Evolutionary conservation across 2,113 vertebrate species (phyloP).

Genomic region (Corydoras sp.): DNA sequence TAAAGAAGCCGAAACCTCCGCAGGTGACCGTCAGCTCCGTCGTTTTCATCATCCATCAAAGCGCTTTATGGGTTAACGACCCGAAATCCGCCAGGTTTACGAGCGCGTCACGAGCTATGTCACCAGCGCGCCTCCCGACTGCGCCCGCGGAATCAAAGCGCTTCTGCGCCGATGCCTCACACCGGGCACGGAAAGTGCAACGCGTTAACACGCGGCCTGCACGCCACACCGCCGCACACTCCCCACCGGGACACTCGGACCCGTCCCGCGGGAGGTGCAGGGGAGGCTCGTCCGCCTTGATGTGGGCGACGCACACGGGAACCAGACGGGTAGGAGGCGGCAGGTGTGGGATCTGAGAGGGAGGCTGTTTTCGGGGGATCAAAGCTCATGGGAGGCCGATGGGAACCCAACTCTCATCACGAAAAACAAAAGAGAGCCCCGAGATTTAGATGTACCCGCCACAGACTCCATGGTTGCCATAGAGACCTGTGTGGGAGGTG

Average conservation of each 20-base stretch:
- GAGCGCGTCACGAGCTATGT: neutral
- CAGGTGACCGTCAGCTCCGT: neutral
- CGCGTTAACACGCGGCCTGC: too few species aligned
- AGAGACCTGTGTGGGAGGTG: constrained; percentile 1
- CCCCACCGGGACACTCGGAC: constrained; percentile 1
- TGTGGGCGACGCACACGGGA: constrained; percentile 19
- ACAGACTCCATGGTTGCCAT: constrained; percentile 1
- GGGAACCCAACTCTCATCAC: constrained; percentile 1
- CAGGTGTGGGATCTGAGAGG: constrained; percentile 38
- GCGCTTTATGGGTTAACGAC: constrained; percentile 2
- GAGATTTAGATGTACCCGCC: constrained; percentile 9
- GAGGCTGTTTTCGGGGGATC: constrained; percentile 34
- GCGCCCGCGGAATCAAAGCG: constrained; percentile 25
- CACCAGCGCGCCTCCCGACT: neutral
- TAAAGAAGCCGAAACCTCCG: neutral
- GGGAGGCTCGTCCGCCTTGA: constrained; percentile 13
- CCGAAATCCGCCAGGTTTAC: constrained; percentile 1
- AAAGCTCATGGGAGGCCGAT: constrained; percentile 30
- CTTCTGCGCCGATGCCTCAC: neutral
- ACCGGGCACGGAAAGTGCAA: neutral
- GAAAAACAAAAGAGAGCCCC: constrained; percentile 13
- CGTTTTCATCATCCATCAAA: constrained; percentile 15
- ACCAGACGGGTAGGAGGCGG: constrained; percentile 17
- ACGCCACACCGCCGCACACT: too few species aligned
- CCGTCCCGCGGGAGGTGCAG: constrained; percentile 16